Conservation (phyloP, 1,140 invertebrate genomes). For the Globodera rostochiensis region DNA sequence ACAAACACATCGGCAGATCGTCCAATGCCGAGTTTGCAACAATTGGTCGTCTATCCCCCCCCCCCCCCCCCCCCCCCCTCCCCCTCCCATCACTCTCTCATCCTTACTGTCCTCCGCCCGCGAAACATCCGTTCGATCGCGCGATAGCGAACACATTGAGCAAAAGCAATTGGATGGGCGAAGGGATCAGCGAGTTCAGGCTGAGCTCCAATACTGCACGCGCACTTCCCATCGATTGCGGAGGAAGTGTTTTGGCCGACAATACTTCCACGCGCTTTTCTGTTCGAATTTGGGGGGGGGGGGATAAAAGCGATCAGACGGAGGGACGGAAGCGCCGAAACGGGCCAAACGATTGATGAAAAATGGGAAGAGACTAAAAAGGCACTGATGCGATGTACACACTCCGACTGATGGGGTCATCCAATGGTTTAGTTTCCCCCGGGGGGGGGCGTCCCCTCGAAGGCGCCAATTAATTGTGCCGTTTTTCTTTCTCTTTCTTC, state of each 20-base stretch:
- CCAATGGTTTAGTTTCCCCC: background rate
- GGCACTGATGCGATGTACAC: background rate
- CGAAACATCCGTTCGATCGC: constrained; percentile 15
- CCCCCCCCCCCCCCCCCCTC: too few species aligned
- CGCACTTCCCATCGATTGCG: background rate
- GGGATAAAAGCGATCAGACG: too few species aligned
- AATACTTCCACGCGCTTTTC: too few species aligned
- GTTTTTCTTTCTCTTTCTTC: background rate
- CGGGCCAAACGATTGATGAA: background rate
- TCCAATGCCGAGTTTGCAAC: too few species aligned
- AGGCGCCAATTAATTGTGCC: background rate
- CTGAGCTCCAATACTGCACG: background rate
- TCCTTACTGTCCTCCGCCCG: constrained; percentile 22
- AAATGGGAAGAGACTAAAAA: background rate
- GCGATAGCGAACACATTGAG: constrained; percentile 5
- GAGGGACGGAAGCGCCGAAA: too few species aligned
- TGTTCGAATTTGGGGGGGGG: too few species aligned
- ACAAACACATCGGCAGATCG: too few species aligned
- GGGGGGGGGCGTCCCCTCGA: too few species aligned
- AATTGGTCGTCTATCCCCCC: background rate
- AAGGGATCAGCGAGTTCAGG: background rate
- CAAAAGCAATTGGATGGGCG: background rate
- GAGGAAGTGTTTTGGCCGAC: too few species aligned
- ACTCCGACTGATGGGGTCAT: too few species aligned
- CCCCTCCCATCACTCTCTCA: too few species aligned